phyloP scores from a whole-genome alignment of 2,797 vertebrate genomes.

The Todus mexicanus region DNA sequence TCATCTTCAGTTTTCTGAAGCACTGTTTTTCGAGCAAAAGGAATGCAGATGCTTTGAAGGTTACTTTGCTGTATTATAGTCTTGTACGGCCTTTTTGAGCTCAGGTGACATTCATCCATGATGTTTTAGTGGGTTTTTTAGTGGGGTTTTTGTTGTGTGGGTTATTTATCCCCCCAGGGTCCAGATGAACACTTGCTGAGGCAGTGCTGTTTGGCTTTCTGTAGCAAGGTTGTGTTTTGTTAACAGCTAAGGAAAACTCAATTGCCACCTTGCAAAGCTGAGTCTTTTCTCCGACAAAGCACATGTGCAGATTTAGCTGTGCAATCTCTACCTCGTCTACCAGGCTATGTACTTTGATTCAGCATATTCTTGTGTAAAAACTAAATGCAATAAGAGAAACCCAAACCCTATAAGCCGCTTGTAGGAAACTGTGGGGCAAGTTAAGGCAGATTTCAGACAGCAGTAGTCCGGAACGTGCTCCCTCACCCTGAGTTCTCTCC shows the following conservation, averaged over 20 bases:
- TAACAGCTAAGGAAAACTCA: neutral
- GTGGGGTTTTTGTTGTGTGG: neutral
- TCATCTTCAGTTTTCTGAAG: neutral
- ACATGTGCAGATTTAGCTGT: neutral
- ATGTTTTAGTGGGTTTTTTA: neutral
- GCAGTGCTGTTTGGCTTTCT: neutral
- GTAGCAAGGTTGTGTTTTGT: neutral
- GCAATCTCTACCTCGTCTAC: rapidly evolving
- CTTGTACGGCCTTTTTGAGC: neutral
- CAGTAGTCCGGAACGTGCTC: rapidly evolving
- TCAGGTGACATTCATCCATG: neutral
- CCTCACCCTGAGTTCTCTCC: rapidly evolving
- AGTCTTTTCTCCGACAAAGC: neutral
- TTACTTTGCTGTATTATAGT: neutral
- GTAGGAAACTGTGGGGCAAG: neutral
- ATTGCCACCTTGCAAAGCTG: rapidly evolving
- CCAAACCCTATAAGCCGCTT: neutral
- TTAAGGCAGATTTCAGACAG: neutral
- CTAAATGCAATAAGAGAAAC: neutral
- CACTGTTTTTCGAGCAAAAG: neutral
- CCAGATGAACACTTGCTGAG: neutral
- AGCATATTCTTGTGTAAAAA: neutral
- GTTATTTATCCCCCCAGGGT: neutral
- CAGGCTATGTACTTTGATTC: neutral
- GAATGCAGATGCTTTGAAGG: neutral